Base-by-base conservation (phyloP, 2,113 vertebrate species). In the Conger conger region DNA sequence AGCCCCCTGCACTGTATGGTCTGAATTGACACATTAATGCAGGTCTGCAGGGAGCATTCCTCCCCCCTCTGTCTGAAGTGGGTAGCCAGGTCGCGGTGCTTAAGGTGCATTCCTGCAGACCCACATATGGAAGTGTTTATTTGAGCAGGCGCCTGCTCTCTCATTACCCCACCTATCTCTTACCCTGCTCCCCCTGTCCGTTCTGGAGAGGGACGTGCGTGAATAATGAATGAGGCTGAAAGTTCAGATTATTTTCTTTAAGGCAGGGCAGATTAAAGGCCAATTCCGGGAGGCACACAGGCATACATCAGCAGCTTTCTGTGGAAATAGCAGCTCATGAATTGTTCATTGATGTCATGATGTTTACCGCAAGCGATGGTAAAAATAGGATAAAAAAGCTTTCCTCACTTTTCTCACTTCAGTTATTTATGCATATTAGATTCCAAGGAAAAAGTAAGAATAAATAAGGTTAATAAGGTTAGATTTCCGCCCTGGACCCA, bases 161-260 rank as follows among this genome's bases (percentile, higher is more conserved):
- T 33, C 50, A 79, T 79, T 79, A 23, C 18, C 11, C 80, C n/a
- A 53, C 27, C 2, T 81, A 53, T 53, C 36, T 30, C n/a, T 80
- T 63, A 84, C 80, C 63, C 73, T 17, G 37, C 36, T 57, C 27
- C 53, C 27, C 63, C 37, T 53, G 73, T 54, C 80, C 9, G 42
- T 81, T 53, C 45, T 57, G 84, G 79, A 50, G 68, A 37, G 76
- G 86, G 79, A 80, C 63, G 50, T 36, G 80, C 76, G 68, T 88
- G 68, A 83, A 87, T 87, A 85, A 86, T 87, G 73, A 53, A 88
- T 85, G 68, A 54, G 23, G 76, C 82, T 85, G 82, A 73, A 84
- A 50, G 63, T 16, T 17, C 54, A 80, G 63, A 79, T 84, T 83
- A 82, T 86, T 82, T 81, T 37, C 73, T 73, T 42, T 83, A 18